A percentile compares a stretch with the other conserved stretches of the same genome.
Evolutionary conservation across 2,888 invertebrate genomes (phyloP).

Genomic region (Stenolophus ochropezus): DNA sequence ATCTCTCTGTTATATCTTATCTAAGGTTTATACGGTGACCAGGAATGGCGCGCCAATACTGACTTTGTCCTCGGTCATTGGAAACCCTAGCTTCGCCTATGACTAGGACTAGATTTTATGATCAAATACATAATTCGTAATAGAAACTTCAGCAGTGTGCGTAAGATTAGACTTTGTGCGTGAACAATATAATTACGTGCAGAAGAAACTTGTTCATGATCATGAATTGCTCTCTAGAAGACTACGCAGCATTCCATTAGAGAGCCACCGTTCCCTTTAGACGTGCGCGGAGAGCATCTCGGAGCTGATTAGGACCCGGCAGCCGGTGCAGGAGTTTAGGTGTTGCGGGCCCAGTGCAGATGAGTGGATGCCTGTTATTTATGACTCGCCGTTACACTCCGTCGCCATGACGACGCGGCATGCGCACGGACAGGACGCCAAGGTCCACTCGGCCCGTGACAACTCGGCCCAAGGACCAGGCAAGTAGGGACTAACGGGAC

Average conservation of each 20-base stretch:
- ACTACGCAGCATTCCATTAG: constrained; percentile 11
- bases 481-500: too few relatives aligned
- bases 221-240: not conserved
- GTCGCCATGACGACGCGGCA: constrained; percentile 42
- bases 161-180: not conserved
- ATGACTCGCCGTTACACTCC: constrained; percentile 54
- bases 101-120: too few relatives aligned
- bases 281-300: constrained; percentile 33
- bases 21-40: too few relatives aligned
- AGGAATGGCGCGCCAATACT: too few relatives aligned
- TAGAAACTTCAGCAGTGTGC: too few relatives aligned
- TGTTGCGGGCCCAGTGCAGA: constrained; percentile 54
- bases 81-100: too few relatives aligned
- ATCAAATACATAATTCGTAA: too few relatives aligned
- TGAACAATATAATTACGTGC: not conserved
- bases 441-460: not conserved
- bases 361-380: constrained; percentile 59
- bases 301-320: constrained; percentile 54
- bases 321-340: constrained; percentile 48
- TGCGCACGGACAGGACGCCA: constrained; percentile 23
- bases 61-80: too few relatives aligned
- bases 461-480: not conserved
- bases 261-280: not conserved
- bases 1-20: too few relatives aligned
- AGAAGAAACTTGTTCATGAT: not conserved